phyloP scores from a whole-genome alignment of 2,797 vertebrate species.

The Periparus ater region DNA sequence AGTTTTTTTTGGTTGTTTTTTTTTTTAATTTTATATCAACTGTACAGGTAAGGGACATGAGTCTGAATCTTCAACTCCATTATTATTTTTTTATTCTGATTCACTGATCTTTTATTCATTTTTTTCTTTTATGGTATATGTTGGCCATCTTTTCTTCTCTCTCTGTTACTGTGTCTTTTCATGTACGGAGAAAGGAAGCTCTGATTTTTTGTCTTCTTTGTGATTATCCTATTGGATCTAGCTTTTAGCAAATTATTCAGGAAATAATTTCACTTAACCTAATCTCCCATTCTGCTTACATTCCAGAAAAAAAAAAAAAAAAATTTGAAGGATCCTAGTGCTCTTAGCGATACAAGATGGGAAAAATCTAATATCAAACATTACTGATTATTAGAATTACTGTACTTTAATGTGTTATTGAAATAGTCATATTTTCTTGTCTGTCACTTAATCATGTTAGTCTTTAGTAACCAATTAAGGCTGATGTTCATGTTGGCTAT shows the following conservation, averaged over 20 bases:
- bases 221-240: neutral
- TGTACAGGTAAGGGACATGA: neutral
- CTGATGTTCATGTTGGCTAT: neutral
- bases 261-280: neutral
- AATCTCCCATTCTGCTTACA: neutral
- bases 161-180: neutral
- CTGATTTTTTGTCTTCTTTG: neutral
- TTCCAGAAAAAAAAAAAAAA: neutral
- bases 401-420: neutral
- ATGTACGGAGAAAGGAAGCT: neutral
- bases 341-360: neutral
- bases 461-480: neutral
- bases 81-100: neutral
- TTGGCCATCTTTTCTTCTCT: neutral
- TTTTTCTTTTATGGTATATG: neutral
- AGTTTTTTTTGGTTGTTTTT: neutral
- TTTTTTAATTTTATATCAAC: neutral
- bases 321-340: neutral
- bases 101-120: neutral
- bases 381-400: neutral
- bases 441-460: neutral
- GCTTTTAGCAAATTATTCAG: neutral
- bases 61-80: neutral
- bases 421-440: conserved; percentile 1
- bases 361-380: neutral